Conservation (phyloP, 2,797 vertebrate species). For the Halcyon leucocephala region DNA sequence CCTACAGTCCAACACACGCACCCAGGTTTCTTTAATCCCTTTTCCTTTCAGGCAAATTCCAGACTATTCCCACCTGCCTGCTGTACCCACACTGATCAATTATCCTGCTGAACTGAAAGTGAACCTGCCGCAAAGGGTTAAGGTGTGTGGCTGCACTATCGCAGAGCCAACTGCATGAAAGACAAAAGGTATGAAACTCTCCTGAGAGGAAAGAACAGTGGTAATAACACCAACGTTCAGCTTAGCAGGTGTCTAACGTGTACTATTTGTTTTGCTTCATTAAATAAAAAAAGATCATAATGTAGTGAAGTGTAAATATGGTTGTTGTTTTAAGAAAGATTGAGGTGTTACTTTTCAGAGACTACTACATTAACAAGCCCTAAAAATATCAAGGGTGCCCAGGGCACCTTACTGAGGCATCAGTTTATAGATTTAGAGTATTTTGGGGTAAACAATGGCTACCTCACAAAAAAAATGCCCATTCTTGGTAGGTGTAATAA, state of each 20-base stretch:
- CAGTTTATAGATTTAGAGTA: neutral
- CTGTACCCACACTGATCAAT: conserved; percentile 60
- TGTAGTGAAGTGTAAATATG: neutral
- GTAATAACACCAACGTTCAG: neutral
- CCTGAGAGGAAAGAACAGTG: neutral
- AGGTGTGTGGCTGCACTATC: neutral
- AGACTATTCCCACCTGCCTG: conserved; percentile 56
- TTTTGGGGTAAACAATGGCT: neutral
- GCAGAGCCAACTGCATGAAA: neutral
- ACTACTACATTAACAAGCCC: neutral
- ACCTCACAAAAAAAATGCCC: neutral
- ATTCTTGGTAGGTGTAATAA: neutral
- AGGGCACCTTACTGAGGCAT: neutral
- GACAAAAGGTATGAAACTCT: neutral
- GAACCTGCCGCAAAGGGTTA: conserved; percentile 57
- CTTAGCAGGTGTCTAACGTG: neutral
- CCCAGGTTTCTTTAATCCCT: conserved; percentile 62
- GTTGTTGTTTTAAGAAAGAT: neutral
- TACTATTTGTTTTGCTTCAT: neutral
- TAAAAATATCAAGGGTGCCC: neutral
- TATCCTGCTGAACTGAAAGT: conserved; percentile 60
- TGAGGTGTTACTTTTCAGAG: neutral
- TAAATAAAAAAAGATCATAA: neutral
- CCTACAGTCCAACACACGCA: conserved; percentile 18
- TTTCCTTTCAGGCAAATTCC: conserved; percentile 78